phyloP scores from a whole-genome alignment of 2,888 invertebrate genomes.

The Pyrgus malvae region DNA sequence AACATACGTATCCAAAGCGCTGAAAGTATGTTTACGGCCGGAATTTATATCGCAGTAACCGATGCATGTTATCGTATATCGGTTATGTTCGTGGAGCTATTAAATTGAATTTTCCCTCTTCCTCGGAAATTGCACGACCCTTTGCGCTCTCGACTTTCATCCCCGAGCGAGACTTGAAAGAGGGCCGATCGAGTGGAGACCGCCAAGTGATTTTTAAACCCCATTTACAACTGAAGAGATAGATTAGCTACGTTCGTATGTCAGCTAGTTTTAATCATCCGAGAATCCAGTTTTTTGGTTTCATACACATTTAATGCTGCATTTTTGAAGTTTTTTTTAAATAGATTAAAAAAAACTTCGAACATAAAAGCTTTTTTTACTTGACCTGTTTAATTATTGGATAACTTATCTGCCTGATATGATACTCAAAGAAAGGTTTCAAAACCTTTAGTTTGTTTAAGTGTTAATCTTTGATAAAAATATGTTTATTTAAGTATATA shows the following conservation, averaged over 20 bases:
- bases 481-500: too few species aligned
- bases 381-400: too few species aligned
- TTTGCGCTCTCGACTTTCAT: slow-evolving; percentile 40
- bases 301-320: neutral
- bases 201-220: slow-evolving; percentile 64
- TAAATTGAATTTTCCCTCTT: slow-evolving; percentile 24
- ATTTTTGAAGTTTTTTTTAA: too few species aligned
- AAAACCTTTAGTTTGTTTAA: too few species aligned
- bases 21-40: slow-evolving; percentile 41
- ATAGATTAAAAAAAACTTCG: too few species aligned
- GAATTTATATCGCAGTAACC: slow-evolving; percentile 38
- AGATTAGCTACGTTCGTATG: slow-evolving; percentile 21
- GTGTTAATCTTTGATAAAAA: too few species aligned
- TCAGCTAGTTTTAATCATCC: slow-evolving; percentile 14
- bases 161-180: slow-evolving; percentile 48
- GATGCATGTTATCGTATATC: slow-evolving; percentile 28
- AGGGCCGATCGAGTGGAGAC: slow-evolving; percentile 45
- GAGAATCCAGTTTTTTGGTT: neutral
- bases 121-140: slow-evolving; percentile 36
- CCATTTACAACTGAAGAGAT: slow-evolving; percentile 52
- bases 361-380: too few species aligned
- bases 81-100: slow-evolving; percentile 5
- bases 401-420: too few species aligned
- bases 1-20: slow-evolving; percentile 33
- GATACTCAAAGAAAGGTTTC: too few species aligned